These are phyloP conservation scores for Pipistrellus nathusii DNA, from an alignment of 2,797 vertebrate species.

Conservation along the genomic window DNA sequence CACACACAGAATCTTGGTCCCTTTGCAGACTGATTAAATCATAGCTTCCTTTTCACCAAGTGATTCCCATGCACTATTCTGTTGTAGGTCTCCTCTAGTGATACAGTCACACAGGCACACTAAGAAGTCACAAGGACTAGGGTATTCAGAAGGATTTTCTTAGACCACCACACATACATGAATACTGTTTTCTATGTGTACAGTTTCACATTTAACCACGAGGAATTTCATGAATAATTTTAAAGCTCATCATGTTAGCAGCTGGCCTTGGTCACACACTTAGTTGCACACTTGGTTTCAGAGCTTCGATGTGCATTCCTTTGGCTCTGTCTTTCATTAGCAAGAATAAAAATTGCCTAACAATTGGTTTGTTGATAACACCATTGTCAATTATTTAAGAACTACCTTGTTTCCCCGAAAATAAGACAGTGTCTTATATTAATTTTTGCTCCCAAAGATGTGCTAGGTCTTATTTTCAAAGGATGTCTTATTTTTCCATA, in stretches of 20 bases:
- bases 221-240: neutral
- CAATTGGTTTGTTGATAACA: neutral
- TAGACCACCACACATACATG: neutral
- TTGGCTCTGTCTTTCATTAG: constrained; percentile 15
- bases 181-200: neutral
- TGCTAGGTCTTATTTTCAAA: too few relatives aligned
- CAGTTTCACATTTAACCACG: neutral
- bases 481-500: too few relatives aligned
- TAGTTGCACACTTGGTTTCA: neutral
- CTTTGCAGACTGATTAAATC: neutral
- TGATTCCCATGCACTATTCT: neutral
- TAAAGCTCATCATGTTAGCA: neutral
- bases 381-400: neutral
- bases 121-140: neutral
- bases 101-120: neutral
- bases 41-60: neutral
- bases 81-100: too few relatives aligned
- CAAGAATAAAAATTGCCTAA: neutral
- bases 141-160: neutral
- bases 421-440: too few relatives aligned
- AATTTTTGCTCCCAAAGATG: too few relatives aligned
- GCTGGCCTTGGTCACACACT: neutral
- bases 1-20: neutral
- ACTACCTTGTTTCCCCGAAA: too few relatives aligned
- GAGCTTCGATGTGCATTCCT: neutral